Evolutionary conservation across 2,888 invertebrate genomes (phyloP).

Genomic region (Parasteatoda lunata): DNA sequence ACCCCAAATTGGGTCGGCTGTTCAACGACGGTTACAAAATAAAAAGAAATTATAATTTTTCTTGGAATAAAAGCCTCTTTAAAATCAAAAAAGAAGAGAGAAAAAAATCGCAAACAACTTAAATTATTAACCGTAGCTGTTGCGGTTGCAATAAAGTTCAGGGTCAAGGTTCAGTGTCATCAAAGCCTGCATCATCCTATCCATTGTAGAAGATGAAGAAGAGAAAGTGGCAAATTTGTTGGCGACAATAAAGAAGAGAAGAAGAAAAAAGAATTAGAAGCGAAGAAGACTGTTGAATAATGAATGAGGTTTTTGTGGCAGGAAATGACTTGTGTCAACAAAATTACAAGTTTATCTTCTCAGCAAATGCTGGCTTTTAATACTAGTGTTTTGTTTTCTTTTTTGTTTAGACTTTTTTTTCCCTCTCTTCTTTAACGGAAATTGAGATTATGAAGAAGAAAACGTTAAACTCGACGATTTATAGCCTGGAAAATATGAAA

Average conservation of each 20-base stretch:
- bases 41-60: too few species aligned
- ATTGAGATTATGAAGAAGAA: neutral
- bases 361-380: neutral
- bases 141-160: neutral
- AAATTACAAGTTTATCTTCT: neutral
- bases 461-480: too few species aligned
- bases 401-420: neutral
- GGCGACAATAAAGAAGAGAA: neutral
- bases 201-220: neutral
- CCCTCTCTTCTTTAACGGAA: neutral
- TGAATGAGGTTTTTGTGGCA: neutral
- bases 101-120: neutral
- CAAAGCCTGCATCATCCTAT: neutral
- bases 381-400: neutral
- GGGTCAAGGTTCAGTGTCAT: neutral
- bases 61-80: too few species aligned
- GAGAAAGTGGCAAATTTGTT: neutral
- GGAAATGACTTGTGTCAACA: conserved; percentile 1
- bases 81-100: too few species aligned
- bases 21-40: too few species aligned
- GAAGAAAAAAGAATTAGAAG: neutral
- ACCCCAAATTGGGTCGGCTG: too few species aligned
- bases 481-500: too few species aligned
- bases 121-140: neutral
- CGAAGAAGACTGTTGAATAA: neutral